A percentile compares a stretch with the other conserved stretches of the same genome.
Evolutionary conservation across 2,888 invertebrate species (phyloP).

Genomic region (Empis livida): DNA sequence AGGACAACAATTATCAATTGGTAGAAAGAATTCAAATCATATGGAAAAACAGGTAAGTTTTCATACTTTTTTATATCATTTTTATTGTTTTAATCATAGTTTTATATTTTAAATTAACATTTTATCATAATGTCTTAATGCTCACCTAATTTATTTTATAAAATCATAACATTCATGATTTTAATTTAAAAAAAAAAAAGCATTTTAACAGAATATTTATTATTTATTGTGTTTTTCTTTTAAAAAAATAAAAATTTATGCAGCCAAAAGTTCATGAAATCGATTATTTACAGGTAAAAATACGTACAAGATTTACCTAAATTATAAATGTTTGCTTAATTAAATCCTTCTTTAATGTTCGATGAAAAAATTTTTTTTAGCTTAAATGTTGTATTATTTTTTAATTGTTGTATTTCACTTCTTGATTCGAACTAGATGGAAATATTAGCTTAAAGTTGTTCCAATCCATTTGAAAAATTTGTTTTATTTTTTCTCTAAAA

Average conservation of each 20-base stretch:
- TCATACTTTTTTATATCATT: too few species aligned
- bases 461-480: too few species aligned
- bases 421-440: too few species aligned
- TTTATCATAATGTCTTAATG: constrained; percentile 9
- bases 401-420: too few species aligned
- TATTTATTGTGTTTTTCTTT: constrained; percentile 4
- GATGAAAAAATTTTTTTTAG: too few species aligned
- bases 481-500: too few species aligned
- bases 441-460: too few species aligned
- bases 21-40: constrained; percentile 39
- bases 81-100: too few species aligned
- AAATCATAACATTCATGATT: neutral
- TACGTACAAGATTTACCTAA: neutral
- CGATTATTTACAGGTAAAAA: constrained; percentile 37
- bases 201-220: constrained; percentile 3
- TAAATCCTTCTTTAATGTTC: too few species aligned
- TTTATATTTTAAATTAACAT: constrained; percentile 11
- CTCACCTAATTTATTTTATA: neutral
- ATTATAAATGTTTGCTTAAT: too few species aligned
- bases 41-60: constrained; percentile 78
- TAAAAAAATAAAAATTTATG: constrained; percentile 18
- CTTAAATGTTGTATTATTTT: too few species aligned
- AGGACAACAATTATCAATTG: constrained; percentile 7
- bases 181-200: too few species aligned
- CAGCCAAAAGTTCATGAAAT: constrained; percentile 36